Percentiles rank a stretch among this genome's conserved stretches.
Conservation (phyloP, 2,797 vertebrate species). For the Microctenopoma steveboyesi region DNA sequence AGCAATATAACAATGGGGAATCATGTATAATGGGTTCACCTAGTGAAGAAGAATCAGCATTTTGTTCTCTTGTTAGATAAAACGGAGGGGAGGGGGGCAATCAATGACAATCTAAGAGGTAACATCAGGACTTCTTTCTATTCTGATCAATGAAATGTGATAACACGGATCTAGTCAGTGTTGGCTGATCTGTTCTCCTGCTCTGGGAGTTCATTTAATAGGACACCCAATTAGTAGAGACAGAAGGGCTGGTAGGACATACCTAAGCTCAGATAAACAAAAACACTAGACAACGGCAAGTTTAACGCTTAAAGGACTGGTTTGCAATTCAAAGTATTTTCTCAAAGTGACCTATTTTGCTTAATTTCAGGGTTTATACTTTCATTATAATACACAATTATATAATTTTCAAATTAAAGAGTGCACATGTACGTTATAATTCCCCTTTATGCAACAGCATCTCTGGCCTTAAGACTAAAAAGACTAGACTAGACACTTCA, state of each 20-base stretch:
- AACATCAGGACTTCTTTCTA: slow-evolving; percentile 57
- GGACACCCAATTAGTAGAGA: slow-evolving; percentile 56
- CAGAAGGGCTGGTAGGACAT: slow-evolving; percentile 30
- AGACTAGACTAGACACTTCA: too few relatives aligned
- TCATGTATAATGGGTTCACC: slow-evolving; percentile 23
- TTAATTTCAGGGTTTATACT: too few relatives aligned
- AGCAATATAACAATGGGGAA: slow-evolving; percentile 34
- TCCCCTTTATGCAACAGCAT: too few relatives aligned
- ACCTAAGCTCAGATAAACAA: slow-evolving; percentile 43
- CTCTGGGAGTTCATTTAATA: slow-evolving; percentile 56
- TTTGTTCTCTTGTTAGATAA: slow-evolving; percentile 48
- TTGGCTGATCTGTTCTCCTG: slow-evolving; percentile 44
- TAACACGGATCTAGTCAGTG: slow-evolving; percentile 43
- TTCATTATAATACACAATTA: too few relatives aligned
- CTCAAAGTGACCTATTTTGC: too few relatives aligned
- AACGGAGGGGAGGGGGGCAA: slow-evolving; percentile 30
- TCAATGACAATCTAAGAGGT: slow-evolving; percentile 61
- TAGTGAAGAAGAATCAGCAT: slow-evolving; percentile 41
- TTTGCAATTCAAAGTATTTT: too few relatives aligned
- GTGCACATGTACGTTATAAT: too few relatives aligned
- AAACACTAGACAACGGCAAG: slow-evolving; percentile 30
- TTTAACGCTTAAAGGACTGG: slow-evolving; percentile 32
- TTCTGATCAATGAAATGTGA: slow-evolving; percentile 64
- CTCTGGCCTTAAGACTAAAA: too few relatives aligned
- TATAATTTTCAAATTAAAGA: too few relatives aligned